These are phyloP conservation scores for Streblospio benedicti DNA, from an alignment of 1,140 invertebrate species.

Conservation along the genomic window DNA sequence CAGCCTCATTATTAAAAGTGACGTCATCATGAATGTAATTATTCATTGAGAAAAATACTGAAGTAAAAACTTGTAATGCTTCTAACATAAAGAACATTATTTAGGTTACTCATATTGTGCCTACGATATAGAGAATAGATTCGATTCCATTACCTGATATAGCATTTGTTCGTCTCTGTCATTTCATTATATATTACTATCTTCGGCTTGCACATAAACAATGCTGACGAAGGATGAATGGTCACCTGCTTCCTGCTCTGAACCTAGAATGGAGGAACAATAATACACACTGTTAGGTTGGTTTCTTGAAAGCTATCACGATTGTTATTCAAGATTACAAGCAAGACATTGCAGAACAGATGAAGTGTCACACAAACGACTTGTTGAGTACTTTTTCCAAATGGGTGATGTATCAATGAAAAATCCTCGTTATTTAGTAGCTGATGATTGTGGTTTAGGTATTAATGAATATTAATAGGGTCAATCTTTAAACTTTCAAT, in stretches of 20 bases:
- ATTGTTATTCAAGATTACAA: too few relatives aligned
- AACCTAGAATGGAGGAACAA: conserved; percentile 48
- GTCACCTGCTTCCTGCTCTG: conserved; percentile 58
- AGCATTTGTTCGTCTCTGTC: conserved; percentile 72
- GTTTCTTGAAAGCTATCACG: conserved; percentile 21
- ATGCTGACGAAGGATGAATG: conserved; percentile 75
- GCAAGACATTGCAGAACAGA: conserved; percentile 18
- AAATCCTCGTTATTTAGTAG: not conserved
- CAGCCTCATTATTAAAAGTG: not conserved
- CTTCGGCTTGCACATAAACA: conserved; percentile 64
- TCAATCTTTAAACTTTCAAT: not conserved
- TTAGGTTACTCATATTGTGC: not conserved
- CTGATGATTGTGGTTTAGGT: not conserved
- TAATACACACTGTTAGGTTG: not conserved
- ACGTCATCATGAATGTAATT: not conserved
- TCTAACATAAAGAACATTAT: not conserved
- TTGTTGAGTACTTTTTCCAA: conserved; percentile 13
- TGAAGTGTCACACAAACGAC: conserved; percentile 1
- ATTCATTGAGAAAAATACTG: not conserved
- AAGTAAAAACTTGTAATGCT: not conserved
- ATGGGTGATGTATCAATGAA: conserved; percentile 3
- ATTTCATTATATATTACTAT: conserved; percentile 84
- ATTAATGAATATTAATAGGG: not conserved
- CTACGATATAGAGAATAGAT: not conserved
- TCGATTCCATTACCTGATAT: conserved; percentile 54